Base-by-base conservation (phyloP, 1,140 invertebrate species). In the Drosophila rufa region DNA sequence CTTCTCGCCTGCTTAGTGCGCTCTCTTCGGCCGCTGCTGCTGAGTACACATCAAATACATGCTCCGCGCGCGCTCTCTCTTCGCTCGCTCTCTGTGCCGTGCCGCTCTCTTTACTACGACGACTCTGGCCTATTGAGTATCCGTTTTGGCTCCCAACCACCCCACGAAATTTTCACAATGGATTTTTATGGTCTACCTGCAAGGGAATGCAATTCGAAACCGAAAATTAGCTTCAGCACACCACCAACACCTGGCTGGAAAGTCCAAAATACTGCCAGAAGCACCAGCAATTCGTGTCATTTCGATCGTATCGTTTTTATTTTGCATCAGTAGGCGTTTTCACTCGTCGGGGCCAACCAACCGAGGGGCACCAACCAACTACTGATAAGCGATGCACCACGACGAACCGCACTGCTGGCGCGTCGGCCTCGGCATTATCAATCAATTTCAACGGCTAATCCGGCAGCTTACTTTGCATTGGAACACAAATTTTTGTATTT, bases 131-230 rank as follows among this genome's bases (percentile, higher is more conserved):
- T 87, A 82, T 86, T 86, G 75, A 82, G 83, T 87, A 75, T 87
- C 75, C 67, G 80, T 82, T 87, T 87, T 89, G 79, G 67, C 84
- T 71, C 85, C 80, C 85, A 90, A 56, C 86, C 86, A 90, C 85
- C 85, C 85, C 86, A 85, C 85, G 36, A 80, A 91, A 70, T 85
- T 90, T 90, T 90, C 85, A 90, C 81, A 90, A 91, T 90, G 86
- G 82, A 90, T 82, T 89, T 89, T 90, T 91, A 90, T 79, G 75
- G 79, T 90, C 84, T 82, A 86, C 86, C 85, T 90, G 78, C 58
- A 89, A 82, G 56, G 79, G 56, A 85, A 79, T 68, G 79, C 62
- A 85, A 79, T 75, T 62, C 15, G 43, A 55, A 42, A 60, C 19
- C 55, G 53, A 70, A 60, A 42, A 48, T 17, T 36, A 65, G 40